phyloP scores from a whole-genome alignment of 2,113 vertebrate species.

The Melanerpes aurifrons region DNA sequence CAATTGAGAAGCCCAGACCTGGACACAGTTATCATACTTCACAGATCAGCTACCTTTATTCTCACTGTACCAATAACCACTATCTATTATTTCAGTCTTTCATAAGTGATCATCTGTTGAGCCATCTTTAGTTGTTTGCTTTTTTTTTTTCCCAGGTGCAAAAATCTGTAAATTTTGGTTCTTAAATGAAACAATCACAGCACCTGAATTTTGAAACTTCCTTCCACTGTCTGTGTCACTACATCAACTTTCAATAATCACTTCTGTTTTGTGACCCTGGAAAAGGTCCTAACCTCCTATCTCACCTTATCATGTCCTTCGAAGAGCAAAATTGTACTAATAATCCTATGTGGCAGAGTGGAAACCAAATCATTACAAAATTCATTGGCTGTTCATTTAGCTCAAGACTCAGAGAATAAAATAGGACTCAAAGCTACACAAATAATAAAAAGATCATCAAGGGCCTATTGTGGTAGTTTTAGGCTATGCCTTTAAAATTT shows the following conservation, averaged over 20 bases:
- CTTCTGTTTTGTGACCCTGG: background rate
- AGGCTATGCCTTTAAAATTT: too few species aligned
- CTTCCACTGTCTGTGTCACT: background rate
- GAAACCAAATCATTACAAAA: background rate
- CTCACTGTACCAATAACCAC: background rate
- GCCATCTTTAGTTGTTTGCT: too few species aligned
- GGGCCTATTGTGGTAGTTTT: background rate
- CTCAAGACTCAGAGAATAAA: background rate
- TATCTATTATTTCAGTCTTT: background rate
- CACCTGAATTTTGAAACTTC: background rate
- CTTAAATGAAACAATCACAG: background rate
- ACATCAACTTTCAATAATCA: background rate
- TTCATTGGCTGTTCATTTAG: background rate
- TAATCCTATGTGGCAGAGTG: background rate
- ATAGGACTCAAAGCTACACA: background rate
- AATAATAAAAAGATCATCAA: background rate
- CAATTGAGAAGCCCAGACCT: too few species aligned
- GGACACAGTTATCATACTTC: background rate
- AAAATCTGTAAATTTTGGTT: rapidly evolving
- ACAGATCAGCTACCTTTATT: background rate
- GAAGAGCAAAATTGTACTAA: background rate
- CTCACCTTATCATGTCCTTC: background rate
- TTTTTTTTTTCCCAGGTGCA: too few species aligned
- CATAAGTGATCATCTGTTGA: background rate
- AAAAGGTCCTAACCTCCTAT: background rate